Base-by-base conservation (phyloP, 2,113 vertebrate genomes). In the Rhinoptilus africanus region DNA sequence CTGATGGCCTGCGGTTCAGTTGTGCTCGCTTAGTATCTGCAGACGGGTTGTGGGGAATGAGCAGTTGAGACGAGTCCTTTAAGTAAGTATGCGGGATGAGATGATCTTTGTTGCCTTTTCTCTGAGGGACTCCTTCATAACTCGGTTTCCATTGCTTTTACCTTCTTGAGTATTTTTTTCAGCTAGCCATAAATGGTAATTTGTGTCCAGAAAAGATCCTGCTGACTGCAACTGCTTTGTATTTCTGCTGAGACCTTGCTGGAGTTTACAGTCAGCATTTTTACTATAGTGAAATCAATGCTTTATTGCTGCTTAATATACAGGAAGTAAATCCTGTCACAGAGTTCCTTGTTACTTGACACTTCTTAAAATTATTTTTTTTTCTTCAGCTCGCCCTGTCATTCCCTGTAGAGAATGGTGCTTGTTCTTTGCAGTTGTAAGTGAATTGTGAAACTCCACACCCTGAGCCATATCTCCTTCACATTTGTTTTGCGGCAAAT, bases 401-500 rank as follows among this genome's bases (percentile, higher is more conserved):
- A 76, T 79, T 85, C 23, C 63, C n/a, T 73, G 37, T 80, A 89
- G 88, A 81, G 88, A 83, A 68, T 63, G 48, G 66, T 63, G 54
- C 66, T 91, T 94, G 26, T 72, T 89, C 74, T 94, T 37, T 92
- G 62, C 74, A 43, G 78, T 66, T 88, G 16, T 81, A 85, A 96
- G 66, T 89, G 71, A 89, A 92, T 83, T 94, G 84, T 95, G 69
- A 92, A 71, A 34, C 50, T 82, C 50, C 8, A 27, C 50, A 74
- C 53, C 47, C 91, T 89, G 66, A 95, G 91, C 87, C 21, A 28
- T 82, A 72, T 97, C 95, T 95, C 87, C 67, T 92, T 97, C 94
- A 76, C 78, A 43, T 96, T 96, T 96, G 74, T 95, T 96, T 91
- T 92, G 74, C 9, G 2, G 94, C 87, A 92, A 91, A 83, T 66